phyloP scores from a whole-genome alignment of 2,797 vertebrate genomes.

The Paramormyrops hopkinsi region DNA sequence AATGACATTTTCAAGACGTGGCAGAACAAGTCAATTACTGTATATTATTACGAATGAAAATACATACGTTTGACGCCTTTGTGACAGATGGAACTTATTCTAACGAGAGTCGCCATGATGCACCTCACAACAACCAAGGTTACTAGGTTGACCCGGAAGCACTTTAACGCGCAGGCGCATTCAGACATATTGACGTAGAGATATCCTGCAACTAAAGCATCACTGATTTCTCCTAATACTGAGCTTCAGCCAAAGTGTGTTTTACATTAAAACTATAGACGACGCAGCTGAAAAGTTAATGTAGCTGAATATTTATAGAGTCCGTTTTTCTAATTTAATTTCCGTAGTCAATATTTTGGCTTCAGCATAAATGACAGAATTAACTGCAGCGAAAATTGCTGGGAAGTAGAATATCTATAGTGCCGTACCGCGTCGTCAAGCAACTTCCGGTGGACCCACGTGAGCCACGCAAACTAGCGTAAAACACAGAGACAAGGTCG shows the following conservation, averaged over 20 bases:
- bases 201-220: not conserved
- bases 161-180: not conserved
- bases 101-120: conserved; percentile 63
- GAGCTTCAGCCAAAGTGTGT: not conserved
- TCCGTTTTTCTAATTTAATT: not conserved
- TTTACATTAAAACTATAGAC: not conserved
- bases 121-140: conserved; percentile 56
- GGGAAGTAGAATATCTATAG: not conserved
- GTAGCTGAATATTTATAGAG: not conserved
- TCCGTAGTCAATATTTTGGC: not conserved
- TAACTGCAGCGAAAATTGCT: not conserved
- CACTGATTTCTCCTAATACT: not conserved
- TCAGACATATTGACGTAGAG: not conserved
- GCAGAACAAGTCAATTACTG: not conserved
- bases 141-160: conserved; percentile 56
- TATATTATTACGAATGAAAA: accelerated
- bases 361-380: not conserved
- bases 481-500: not conserved
- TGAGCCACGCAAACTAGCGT: not conserved
- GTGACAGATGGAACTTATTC: conserved; percentile 58
- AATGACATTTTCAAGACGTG: not conserved
- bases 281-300: not conserved
- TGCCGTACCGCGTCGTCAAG: not conserved
- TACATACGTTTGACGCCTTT: conserved; percentile 62
- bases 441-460: conserved; percentile 7